Evolutionary conservation across 2,888 invertebrate genomes (phyloP).

Genomic region (Petrolisthes manimaculis): DNA sequence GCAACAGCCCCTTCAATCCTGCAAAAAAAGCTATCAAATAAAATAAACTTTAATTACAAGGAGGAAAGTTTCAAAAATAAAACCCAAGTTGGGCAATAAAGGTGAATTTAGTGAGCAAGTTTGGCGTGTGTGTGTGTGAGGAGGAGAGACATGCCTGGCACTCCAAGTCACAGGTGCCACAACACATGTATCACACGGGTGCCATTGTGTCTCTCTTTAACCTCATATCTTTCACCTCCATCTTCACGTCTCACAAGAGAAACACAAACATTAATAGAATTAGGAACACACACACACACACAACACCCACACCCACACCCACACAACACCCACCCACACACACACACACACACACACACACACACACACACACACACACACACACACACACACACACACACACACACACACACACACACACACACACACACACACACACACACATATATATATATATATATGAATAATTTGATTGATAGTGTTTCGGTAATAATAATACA

Average conservation of each 20-base stretch:
- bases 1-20: not conserved
- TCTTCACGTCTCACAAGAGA: not conserved
- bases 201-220: not conserved
- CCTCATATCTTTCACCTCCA: not conserved
- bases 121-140: slow-evolving; percentile 3
- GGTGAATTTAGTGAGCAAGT: slow-evolving; percentile 26
- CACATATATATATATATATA: no score
- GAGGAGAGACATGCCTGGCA: not conserved
- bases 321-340: no score
- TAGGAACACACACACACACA: not conserved
- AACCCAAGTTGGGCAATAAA: slow-evolving; percentile 30
- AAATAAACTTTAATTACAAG: slow-evolving; percentile 35
- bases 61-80: slow-evolving; percentile 35
- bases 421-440: no score
- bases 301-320: not conserved
- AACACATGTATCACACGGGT: not conserved
- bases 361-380: no score
- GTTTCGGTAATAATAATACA: no score
- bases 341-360: no score
- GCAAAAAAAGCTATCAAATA: slow-evolving; percentile 24
- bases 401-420: no score
- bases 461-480: no score
- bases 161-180: not conserved
- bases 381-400: no score
- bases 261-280: no score